These are phyloP conservation scores for Craniophora ligustri DNA, from an alignment of 2,888 invertebrate genomes.

Conservation along the genomic window DNA sequence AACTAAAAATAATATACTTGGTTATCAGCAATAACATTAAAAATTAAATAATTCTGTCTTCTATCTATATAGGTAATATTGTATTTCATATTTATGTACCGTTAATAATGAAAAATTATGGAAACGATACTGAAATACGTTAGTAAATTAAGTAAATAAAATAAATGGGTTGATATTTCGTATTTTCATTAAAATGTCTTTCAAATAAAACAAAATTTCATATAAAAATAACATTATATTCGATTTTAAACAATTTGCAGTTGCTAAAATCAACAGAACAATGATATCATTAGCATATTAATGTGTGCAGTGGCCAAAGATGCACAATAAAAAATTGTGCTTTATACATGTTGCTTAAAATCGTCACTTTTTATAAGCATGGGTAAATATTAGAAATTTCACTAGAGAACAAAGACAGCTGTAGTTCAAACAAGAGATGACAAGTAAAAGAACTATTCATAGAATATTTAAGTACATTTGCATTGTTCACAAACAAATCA, in stretches of 20 bases:
- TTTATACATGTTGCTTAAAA: slow-evolving; percentile 4
- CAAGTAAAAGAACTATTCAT: not conserved
- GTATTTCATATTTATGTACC: slow-evolving; percentile 17
- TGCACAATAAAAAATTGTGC: slow-evolving; percentile 23
- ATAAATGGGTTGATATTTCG: slow-evolving; percentile 37
- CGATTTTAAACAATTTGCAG: slow-evolving; percentile 47
- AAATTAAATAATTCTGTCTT: slow-evolving; percentile 8
- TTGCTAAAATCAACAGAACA: slow-evolving; percentile 39
- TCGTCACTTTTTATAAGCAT: slow-evolving; percentile 11
- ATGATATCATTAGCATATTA: slow-evolving; percentile 34
- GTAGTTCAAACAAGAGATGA: not conserved
- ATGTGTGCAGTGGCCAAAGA: slow-evolving; percentile 36
- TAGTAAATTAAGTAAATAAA: slow-evolving; percentile 19
- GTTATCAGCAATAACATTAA: slow-evolving; percentile 3
- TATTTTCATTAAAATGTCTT: slow-evolving; percentile 15
- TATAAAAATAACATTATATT: slow-evolving; percentile 61
- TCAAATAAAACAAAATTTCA: slow-evolving; percentile 50
- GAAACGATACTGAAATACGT: slow-evolving; percentile 42
- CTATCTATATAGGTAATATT: not conserved
- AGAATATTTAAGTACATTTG: slow-evolving; percentile 33
- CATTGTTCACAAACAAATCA: not conserved
- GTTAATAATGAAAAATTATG: slow-evolving; percentile 24
- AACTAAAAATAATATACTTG: slow-evolving; percentile 3
- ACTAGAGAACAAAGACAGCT: not conserved
- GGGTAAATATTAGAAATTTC: slow-evolving; percentile 3